Evolutionary conservation across 2,797 vertebrate species (phyloP).

Genomic region (Otolemur crassicaudatus): DNA sequence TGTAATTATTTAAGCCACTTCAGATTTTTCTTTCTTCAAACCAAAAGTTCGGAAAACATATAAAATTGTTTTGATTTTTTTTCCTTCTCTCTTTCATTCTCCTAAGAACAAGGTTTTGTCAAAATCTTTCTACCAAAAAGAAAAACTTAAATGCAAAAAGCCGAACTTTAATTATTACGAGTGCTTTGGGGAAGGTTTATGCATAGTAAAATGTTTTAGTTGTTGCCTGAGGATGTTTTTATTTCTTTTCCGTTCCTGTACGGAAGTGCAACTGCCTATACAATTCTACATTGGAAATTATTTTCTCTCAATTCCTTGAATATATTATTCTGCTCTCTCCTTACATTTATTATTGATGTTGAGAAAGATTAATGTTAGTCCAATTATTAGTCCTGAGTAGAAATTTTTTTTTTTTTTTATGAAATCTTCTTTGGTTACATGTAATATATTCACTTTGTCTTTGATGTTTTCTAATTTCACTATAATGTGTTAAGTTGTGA

Average conservation of each 20-base stretch:
- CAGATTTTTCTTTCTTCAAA: background rate
- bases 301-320: background rate
- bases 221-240: background rate
- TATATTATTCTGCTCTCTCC: background rate
- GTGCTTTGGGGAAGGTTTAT: background rate
- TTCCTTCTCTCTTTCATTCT: background rate
- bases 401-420: background rate
- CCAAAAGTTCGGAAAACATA: background rate
- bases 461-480: background rate
- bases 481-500: background rate
- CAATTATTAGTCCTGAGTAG: background rate
- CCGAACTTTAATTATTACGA: background rate
- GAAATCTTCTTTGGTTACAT: background rate
- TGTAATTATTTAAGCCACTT: background rate
- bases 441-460: background rate
- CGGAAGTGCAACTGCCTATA: background rate
- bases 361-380: background rate
- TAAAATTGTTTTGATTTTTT: background rate
- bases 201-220: background rate
- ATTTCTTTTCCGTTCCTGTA: background rate
- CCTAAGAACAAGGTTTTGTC: background rate
- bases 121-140: background rate
- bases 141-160: background rate
- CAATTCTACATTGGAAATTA: background rate
- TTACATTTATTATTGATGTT: background rate